These are phyloP conservation scores for Dendroctonus ponderosae DNA, from an alignment of 1,140 invertebrate genomes.

Conservation along the genomic window DNA sequence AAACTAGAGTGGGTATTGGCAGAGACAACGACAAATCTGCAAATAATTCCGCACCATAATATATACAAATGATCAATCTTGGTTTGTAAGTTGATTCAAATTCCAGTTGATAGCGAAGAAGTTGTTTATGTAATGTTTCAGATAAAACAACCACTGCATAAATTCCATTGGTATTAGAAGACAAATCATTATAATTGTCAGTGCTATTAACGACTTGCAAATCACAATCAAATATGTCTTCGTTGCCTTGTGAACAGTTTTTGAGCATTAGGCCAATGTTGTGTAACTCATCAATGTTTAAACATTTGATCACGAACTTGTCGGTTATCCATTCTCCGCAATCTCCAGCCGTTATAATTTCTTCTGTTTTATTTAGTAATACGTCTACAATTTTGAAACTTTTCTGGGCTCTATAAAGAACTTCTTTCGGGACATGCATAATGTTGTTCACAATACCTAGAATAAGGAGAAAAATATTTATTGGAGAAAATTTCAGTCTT, in stretches of 20 bases:
- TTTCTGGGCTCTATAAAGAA: conserved; percentile 15
- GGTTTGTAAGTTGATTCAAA: conserved; percentile 13
- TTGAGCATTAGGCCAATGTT: conserved; percentile 4
- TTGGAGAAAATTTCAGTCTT: neutral
- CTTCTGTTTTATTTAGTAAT: conserved; percentile 7
- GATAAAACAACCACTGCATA: conserved; percentile 2
- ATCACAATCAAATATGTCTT: neutral
- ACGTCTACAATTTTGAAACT: conserved; percentile 23
- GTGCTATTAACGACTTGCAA: neutral
- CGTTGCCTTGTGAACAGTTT: conserved; percentile 13
- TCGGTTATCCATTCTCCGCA: conserved; percentile 8
- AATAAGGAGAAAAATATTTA: conserved; percentile 2
- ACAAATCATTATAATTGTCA: neutral
- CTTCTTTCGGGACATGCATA: conserved; percentile 17
- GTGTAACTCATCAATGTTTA: conserved; percentile 5
- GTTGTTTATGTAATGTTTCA: conserved; percentile 9
- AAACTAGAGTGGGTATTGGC: conserved; percentile 9
- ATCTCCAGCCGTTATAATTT: conserved; percentile 5
- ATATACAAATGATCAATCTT: conserved; percentile 13
- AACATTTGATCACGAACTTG: conserved; percentile 17
- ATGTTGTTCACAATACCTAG: conserved; percentile 26
- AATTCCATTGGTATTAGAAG: neutral
- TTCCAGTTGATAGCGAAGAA: conserved; percentile 1
- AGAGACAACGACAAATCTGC: neutral
- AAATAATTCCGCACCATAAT: conserved; percentile 16